Percentiles rank a stretch among this genome's conserved stretches.
Evolutionary conservation across 2,888 invertebrate genomes (phyloP).

Genomic region (Chelonus formosanus): DNA sequence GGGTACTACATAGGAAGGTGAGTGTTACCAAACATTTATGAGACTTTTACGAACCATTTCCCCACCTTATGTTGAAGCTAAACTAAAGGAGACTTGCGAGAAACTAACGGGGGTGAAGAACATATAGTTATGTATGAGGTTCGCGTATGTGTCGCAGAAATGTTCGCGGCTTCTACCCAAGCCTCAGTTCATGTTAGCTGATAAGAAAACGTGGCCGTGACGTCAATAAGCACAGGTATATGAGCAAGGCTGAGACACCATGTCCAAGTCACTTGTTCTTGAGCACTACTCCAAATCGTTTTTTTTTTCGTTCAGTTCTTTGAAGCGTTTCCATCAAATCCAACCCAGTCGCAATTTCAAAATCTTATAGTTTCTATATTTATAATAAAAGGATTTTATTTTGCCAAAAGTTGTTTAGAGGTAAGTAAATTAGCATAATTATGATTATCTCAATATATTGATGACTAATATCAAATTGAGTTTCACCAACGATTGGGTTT

Average conservation of each 20-base stretch:
- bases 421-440: too few species aligned
- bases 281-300: constrained; percentile 41
- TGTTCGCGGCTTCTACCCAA: background rate
- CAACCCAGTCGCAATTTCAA: too few species aligned
- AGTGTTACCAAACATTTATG: too few species aligned
- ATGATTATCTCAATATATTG: too few species aligned
- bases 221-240: constrained; percentile 62
- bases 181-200: constrained; percentile 46
- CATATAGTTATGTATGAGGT: constrained; percentile 7
- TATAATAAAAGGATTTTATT: too few species aligned
- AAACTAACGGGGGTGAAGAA: constrained; percentile 15
- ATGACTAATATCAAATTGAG: too few species aligned
- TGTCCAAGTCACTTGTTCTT: constrained; percentile 63
- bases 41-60: too few species aligned
- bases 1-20: background rate
- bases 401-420: too few species aligned
- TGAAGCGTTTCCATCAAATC: constrained; percentile 24
- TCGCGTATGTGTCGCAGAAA: background rate
- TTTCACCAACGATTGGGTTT: too few species aligned
- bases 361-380: too few species aligned
- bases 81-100: constrained; percentile 5
- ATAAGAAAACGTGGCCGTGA: constrained; percentile 61
- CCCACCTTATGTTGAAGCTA: too few species aligned
- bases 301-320: constrained; percentile 51
- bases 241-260: constrained; percentile 54